Base-by-base conservation (phyloP, 2,797 vertebrate species). In the Micromesistius poutassou region DNA sequence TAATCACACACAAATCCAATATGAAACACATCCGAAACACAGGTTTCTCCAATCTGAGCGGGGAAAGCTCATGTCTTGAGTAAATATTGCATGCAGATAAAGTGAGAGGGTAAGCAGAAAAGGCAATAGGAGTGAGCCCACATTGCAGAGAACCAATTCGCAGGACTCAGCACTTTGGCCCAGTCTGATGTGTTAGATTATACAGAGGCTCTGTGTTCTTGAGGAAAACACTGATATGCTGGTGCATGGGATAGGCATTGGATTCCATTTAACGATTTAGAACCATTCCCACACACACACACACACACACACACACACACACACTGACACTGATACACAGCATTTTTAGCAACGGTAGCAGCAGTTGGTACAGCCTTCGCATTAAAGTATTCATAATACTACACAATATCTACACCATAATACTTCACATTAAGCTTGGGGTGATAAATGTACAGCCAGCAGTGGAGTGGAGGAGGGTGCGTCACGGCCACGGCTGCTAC, bases 31-130 rank as follows among this genome's bases (percentile, higher is more conserved):
- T 91, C 77, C 76, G 76, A 80, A 85, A 85, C 79, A 79, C 82
- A 73, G 78, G 82, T 84, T 77, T 74, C 62, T 22, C 73, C 81
- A 81, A 82, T 89, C 85, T 83, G 76, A 81, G 72, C 50, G 76
- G 75, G 76, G 84, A 82, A 86, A 80, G 79, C 75, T 79, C 70
- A 74, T 86, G 86, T 88, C 84, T 84, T 80, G 84, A 84, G 92
- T 92, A 92, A 92, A 94, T 92, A 92, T 87, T 86, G 84, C 87
- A 90, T 91, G 89, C 85, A 87, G 87, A 91, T 91, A 88, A 91
- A 92, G 74, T 91, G 89, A 88, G 55, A 77, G 79, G 79, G 92
- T 92, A 93, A 93, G 93, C 91, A 92, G 86, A 93, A 94, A 92
- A 75, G 71, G 78, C 73, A 71, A 80, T 74, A 79, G 55, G 66